Percentiles rank a stretch among this genome's conserved stretches.
phyloP scores from a whole-genome alignment of 2,797 vertebrate genomes.

The Cirrhinus molitorella region DNA sequence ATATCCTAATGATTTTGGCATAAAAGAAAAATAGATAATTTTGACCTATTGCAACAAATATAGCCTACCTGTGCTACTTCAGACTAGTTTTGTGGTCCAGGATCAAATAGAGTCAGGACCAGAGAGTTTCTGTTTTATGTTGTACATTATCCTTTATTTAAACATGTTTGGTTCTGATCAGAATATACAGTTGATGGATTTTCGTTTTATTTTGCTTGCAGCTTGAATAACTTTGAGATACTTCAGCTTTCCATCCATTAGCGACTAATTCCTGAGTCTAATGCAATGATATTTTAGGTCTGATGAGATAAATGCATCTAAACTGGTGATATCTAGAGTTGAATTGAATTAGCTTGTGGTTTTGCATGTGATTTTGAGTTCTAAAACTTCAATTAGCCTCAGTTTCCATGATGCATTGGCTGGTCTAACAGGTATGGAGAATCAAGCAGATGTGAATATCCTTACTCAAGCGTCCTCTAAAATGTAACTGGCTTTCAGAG shows the following conservation, averaged over 20 bases:
- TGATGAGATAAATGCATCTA: neutral
- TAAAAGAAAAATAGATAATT: no score
- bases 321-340: neutral
- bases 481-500: neutral
- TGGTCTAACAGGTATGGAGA: neutral
- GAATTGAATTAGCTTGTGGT: neutral
- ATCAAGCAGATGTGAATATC: neutral
- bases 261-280: neutral
- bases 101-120: neutral
- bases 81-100: no score
- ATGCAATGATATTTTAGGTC: neutral
- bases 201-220: neutral
- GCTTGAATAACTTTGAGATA: neutral
- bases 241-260: neutral
- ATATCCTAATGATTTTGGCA: no score
- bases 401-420: neutral
- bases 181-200: neutral
- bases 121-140: neutral
- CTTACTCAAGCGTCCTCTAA: neutral
- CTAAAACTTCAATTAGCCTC: neutral
- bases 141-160: neutral
- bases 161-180: neutral
- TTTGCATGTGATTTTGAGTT: conserved; percentile 13
- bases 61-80: no score
- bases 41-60: no score